Conservation (phyloP, 2,888 invertebrate genomes). For the Julus scanicus region DNA sequence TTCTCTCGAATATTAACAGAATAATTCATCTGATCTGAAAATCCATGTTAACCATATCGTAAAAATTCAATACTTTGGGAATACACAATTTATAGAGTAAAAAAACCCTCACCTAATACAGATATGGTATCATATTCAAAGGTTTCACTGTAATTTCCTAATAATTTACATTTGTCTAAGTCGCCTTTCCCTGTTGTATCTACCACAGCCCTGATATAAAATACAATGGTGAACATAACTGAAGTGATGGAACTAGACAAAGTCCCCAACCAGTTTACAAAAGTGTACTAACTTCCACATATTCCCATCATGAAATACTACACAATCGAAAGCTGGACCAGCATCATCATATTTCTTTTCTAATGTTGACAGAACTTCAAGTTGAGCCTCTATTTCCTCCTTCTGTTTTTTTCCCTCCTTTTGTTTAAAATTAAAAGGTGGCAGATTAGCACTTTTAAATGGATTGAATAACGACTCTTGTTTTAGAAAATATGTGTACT, state of each 20-base stretch:
- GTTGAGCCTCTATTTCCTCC: constrained; percentile 87
- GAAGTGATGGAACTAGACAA: background rate
- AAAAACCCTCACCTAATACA: constrained; percentile 66
- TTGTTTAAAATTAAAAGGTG: background rate
- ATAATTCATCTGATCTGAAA: constrained; percentile 83
- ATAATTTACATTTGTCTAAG: constrained; percentile 77
- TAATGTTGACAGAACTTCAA: constrained; percentile 82
- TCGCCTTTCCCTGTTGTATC: constrained; percentile 87
- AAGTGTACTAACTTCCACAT: constrained; percentile 78
- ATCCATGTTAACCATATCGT: background rate
- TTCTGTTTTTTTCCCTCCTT: constrained; percentile 80
- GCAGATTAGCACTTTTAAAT: background rate
- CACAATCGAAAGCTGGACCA: constrained; percentile 92
- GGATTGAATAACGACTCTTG: background rate
- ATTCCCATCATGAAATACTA: constrained; percentile 89
- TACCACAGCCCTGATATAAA: constrained; percentile 78
- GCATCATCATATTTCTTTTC: constrained; percentile 90
- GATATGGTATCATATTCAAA: constrained; percentile 82
- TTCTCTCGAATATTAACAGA: constrained; percentile 91
- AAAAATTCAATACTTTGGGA: background rate
- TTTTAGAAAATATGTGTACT: background rate
- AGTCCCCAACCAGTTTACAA: background rate
- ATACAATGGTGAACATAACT: background rate
- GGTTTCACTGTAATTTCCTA: constrained; percentile 85
- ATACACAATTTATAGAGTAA: background rate